Conservation (phyloP, 2,797 vertebrate species). For the Pantherophis alleghaniensis region DNA sequence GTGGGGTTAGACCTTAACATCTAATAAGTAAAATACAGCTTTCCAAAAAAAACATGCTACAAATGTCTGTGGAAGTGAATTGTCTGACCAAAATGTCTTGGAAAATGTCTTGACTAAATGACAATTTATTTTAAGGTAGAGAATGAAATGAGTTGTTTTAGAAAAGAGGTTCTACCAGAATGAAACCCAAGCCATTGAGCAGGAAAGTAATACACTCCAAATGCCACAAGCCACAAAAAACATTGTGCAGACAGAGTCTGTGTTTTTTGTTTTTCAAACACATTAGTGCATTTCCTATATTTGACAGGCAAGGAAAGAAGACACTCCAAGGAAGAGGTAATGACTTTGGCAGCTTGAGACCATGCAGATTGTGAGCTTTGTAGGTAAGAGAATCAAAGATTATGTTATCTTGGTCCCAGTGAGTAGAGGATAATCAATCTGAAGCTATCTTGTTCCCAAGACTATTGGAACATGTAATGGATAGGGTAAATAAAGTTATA, state of each 20-base stretch:
- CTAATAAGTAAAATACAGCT: not conserved
- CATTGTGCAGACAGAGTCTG: not conserved
- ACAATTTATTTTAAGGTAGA: not conserved
- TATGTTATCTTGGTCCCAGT: not conserved
- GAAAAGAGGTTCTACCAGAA: not conserved
- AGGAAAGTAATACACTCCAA: not conserved
- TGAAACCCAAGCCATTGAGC: not conserved
- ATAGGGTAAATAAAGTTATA: not conserved
- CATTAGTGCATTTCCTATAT: not conserved
- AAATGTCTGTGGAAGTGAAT: not conserved
- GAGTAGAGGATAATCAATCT: not conserved
- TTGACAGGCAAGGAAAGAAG: not conserved
- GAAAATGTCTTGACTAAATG: not conserved
- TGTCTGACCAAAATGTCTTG: not conserved
- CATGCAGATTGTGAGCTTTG: not conserved
- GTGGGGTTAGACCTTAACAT: not conserved
- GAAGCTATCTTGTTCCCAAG: not conserved
- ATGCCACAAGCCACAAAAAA: not conserved
- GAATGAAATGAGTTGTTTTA: not conserved
- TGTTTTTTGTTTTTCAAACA: not conserved
- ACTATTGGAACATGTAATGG: not conserved
- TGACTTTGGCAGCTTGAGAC: not conserved
- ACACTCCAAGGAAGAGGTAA: not conserved
- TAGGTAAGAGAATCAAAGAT: not conserved
- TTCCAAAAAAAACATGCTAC: not conserved